Evolutionary conservation across 2,113 vertebrate genomes (phyloP).

Genomic region (Pyrgilauda ruficollis): DNA sequence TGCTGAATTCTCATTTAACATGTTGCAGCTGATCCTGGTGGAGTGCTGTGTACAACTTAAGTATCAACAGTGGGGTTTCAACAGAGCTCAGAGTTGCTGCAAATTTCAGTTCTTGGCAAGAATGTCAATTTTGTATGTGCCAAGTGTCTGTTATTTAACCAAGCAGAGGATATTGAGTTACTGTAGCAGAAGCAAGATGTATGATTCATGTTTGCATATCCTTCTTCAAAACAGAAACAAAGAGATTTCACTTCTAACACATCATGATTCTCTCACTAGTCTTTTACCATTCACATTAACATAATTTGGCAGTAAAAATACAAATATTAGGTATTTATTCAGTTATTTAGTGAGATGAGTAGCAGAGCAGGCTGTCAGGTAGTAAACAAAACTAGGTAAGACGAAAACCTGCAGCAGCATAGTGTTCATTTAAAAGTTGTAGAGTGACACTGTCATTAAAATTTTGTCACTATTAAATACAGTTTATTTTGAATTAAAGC

Average conservation of each 20-base stretch:
- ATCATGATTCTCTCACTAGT: slow-evolving; percentile 11
- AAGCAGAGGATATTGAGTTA: slow-evolving; percentile 80
- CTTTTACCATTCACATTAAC: neutral
- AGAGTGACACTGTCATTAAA: neutral
- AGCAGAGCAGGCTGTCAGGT: neutral
- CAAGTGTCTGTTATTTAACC: slow-evolving; percentile 79
- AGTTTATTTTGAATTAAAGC: neutral
- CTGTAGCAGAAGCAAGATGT: slow-evolving; percentile 72
- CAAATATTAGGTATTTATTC: neutral
- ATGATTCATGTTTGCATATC: slow-evolving; percentile 66
- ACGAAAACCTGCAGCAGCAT: neutral
- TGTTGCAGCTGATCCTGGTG: slow-evolving; percentile 65
- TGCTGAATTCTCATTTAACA: slow-evolving; percentile 41
- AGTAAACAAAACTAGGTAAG: neutral
- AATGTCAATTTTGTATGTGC: slow-evolving; percentile 62
- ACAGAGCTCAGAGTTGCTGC: slow-evolving; percentile 52
- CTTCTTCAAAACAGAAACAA: slow-evolving; percentile 63
- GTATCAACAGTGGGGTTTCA: slow-evolving; percentile 59
- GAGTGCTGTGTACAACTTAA: slow-evolving; percentile 53
- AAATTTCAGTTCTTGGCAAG: slow-evolving; percentile 76
- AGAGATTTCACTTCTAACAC: slow-evolving; percentile 23
- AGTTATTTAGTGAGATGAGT: slow-evolving; percentile 5
- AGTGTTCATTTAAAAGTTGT: neutral
- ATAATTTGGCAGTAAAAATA: neutral
- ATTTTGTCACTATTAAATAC: neutral